These are phyloP conservation scores for Diaperis boleti DNA, from an alignment of 2,888 invertebrate genomes.

Conservation along the genomic window DNA sequence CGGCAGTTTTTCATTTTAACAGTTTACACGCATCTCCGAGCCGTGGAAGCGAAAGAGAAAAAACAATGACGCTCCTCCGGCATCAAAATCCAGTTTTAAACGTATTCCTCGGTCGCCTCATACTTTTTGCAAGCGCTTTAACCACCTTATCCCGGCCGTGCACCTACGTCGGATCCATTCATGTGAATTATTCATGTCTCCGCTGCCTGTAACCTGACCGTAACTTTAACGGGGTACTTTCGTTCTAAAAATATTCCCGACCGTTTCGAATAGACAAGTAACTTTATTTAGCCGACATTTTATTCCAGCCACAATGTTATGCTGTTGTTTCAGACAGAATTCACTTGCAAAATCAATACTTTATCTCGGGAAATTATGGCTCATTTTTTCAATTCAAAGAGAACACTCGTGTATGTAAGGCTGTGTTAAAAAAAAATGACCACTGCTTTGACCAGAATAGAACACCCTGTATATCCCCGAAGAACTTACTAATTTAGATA, in stretches of 20 bases:
- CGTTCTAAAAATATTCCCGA: constrained; percentile 55
- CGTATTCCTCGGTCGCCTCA: constrained; percentile 46
- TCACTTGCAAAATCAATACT: too few species aligned
- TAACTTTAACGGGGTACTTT: constrained; percentile 56
- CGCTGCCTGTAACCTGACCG: constrained; percentile 57
- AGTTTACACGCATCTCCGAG: constrained; percentile 26
- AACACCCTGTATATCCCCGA: too few species aligned
- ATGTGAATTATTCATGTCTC: constrained; percentile 60
- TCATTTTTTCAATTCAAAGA: too few species aligned
- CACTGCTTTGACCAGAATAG: too few species aligned
- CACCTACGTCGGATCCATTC: constrained; percentile 53
- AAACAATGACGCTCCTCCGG: constrained; percentile 11
- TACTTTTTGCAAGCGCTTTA: constrained; percentile 50
- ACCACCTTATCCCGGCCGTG: constrained; percentile 50
- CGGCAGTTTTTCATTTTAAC: constrained; percentile 35
- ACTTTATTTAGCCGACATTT: constrained; percentile 47
- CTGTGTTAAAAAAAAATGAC: too few species aligned
- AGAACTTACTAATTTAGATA: too few species aligned
- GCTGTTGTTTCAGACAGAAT: too few species aligned
- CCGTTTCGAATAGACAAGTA: constrained; percentile 51
- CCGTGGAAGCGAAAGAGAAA: constrained; percentile 7
- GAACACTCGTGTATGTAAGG: too few species aligned
- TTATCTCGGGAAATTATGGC: too few species aligned
- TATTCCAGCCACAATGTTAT: constrained; percentile 12
- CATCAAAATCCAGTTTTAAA: constrained; percentile 13